A percentile compares a stretch with the other conserved stretches of the same genome.
Evolutionary conservation across 2,888 invertebrate genomes (phyloP).

Genomic region (Gibbula magus): DNA sequence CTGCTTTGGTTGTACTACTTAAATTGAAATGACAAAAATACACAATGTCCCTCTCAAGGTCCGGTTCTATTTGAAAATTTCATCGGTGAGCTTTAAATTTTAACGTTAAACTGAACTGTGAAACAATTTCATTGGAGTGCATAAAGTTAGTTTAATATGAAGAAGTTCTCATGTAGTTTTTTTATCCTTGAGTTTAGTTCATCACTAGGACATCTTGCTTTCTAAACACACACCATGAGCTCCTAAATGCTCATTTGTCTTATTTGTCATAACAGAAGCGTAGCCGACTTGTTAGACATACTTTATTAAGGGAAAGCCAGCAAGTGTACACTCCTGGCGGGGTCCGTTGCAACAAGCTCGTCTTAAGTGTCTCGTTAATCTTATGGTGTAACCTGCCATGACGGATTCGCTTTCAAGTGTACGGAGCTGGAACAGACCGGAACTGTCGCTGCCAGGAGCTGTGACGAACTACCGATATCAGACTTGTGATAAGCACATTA

Average conservation of each 20-base stretch:
- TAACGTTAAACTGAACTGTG: too few species aligned
- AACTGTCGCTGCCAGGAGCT: slow-evolving; percentile 21
- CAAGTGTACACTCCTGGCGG: slow-evolving; percentile 5
- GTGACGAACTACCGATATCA: slow-evolving; percentile 4
- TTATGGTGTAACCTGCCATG: slow-evolving; percentile 14
- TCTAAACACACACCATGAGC: neutral
- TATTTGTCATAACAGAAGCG: neutral
- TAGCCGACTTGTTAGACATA: neutral
- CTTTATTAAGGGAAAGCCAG: neutral
- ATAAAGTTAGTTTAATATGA: too few species aligned
- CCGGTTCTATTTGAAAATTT: too few species aligned
- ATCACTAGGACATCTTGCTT: neutral
- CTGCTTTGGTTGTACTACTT: too few species aligned
- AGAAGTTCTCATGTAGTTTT: too few species aligned
- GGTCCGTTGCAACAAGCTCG: neutral
- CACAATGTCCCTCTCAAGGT: too few species aligned
- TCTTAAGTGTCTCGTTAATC: slow-evolving; percentile 14
- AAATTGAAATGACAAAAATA: too few species aligned
- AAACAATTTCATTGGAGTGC: too few species aligned
- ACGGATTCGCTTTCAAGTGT: slow-evolving; percentile 19
- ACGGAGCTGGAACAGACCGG: slow-evolving; percentile 19
- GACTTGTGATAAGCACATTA: neutral
- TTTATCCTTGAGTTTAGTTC: too few species aligned
- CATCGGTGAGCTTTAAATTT: too few species aligned
- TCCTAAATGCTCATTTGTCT: neutral